phyloP scores from a whole-genome alignment of 2,797 vertebrate species.

The Ambastaia sidthimunki region DNA sequence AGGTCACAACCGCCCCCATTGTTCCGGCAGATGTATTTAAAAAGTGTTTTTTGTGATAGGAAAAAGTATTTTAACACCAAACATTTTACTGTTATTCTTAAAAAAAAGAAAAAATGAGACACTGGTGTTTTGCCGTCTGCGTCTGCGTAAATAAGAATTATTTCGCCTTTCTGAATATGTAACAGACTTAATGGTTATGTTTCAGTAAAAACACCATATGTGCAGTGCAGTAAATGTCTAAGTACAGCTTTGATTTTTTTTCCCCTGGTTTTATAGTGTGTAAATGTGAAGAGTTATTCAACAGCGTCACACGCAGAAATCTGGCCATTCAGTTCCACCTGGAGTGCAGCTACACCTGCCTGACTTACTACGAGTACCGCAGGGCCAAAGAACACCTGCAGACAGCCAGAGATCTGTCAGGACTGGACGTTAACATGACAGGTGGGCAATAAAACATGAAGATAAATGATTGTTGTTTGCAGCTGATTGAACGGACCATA shows the following conservation, averaged over 20 bases:
- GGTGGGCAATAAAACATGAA: slow-evolving; percentile 70
- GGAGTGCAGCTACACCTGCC: slow-evolving; percentile 86
- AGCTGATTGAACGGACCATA: slow-evolving; percentile 10
- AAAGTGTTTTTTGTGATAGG: no score
- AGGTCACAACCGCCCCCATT: no score
- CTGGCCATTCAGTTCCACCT: slow-evolving; percentile 89
- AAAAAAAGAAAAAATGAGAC: background rate
- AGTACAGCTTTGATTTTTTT: background rate
- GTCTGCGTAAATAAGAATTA: slow-evolving; percentile 3
- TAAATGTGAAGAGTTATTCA: slow-evolving; percentile 74
- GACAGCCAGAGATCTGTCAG: slow-evolving; percentile 81
- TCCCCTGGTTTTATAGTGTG: slow-evolving; percentile 68
- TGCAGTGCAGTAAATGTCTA: background rate
- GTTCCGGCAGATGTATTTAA: no score
- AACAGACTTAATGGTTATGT: background rate
- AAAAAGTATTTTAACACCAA: background rate
- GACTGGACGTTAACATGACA: slow-evolving; percentile 82
- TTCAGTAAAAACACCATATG: background rate
- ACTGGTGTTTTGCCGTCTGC: background rate
- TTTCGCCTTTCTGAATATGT: background rate
- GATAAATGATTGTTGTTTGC: background rate
- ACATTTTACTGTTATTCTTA: no score
- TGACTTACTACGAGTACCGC: slow-evolving; percentile 91
- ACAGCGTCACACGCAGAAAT: slow-evolving; percentile 67
- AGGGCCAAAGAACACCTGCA: slow-evolving; percentile 85